These are phyloP conservation scores for Catharus minimus DNA, from an alignment of 2,113 vertebrate genomes.

Conservation along the genomic window DNA sequence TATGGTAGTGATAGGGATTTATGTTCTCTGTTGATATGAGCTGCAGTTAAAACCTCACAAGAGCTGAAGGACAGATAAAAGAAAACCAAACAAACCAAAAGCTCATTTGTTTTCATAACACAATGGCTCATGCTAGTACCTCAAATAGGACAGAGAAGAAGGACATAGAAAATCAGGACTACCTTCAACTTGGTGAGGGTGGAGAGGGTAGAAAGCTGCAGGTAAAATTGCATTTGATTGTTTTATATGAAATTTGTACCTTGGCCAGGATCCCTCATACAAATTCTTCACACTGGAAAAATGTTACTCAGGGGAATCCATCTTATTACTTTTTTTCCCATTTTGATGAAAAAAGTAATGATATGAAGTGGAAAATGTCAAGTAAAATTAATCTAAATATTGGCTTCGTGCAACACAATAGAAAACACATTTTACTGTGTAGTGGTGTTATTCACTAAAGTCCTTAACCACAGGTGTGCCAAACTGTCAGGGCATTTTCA, in stretches of 20 bases:
- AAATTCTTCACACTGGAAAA: slow-evolving; percentile 51
- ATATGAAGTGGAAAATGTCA: slow-evolving; percentile 57
- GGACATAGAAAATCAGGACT: neutral
- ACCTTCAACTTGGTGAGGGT: neutral
- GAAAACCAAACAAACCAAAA: neutral
- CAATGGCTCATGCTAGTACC: neutral
- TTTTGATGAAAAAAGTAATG: slow-evolving; percentile 50
- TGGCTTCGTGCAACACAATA: neutral
- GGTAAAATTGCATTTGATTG: neutral
- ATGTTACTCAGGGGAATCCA: slow-evolving; percentile 23
- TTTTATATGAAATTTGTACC: neutral
- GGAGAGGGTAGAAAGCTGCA: neutral
- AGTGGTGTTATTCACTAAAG: slow-evolving; percentile 31
- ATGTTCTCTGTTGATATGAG: neutral
- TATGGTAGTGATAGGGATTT: neutral
- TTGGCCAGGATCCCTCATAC: slow-evolving; percentile 1
- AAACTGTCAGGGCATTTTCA: neutral
- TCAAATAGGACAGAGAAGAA: neutral
- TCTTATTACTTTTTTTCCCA: slow-evolving; percentile 42
- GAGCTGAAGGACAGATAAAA: neutral
- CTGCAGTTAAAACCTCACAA: neutral
- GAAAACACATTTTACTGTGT: slow-evolving; percentile 51
- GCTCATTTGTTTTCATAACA: neutral
- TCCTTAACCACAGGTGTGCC: slow-evolving; percentile 28
- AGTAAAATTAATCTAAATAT: slow-evolving; percentile 43